A percentile compares a stretch with the other conserved stretches of the same genome.
Conservation (phyloP, 2,888 invertebrate species). For the Eurytoma adleriae region DNA sequence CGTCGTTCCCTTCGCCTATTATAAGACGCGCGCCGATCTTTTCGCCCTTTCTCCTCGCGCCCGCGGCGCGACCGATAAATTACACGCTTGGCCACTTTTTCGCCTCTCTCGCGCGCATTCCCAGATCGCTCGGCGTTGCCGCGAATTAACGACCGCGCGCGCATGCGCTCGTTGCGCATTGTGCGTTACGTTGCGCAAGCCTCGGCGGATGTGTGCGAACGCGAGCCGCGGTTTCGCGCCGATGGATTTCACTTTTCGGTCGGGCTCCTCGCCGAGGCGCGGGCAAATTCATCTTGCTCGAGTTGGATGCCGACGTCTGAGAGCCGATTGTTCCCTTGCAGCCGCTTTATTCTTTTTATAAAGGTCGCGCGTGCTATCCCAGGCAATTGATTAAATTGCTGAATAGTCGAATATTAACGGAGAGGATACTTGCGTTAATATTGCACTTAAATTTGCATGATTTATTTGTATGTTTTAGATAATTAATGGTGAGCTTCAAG, state of each 20-base stretch:
- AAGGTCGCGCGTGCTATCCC: no score
- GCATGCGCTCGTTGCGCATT: not conserved
- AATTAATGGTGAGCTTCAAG: not conserved
- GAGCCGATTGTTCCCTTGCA: no score
- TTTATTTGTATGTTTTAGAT: no score
- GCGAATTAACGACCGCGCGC: not conserved
- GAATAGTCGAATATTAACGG: no score
- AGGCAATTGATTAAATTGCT: no score
- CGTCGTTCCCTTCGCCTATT: slow-evolving; percentile 46
- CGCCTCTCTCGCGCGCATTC: slow-evolving; percentile 25
- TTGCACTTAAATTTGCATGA: no score
- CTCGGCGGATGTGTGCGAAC: not conserved
- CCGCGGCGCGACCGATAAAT: slow-evolving; percentile 49
- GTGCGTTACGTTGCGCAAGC: not conserved
- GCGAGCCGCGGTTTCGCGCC: not conserved
- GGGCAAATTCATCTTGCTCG: no score
- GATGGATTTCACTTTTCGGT: slow-evolving; percentile 17
- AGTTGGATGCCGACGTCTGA: no score
- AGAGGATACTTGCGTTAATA: no score
- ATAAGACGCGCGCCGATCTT: slow-evolving; percentile 40
- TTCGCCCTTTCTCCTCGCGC: slow-evolving; percentile 45
- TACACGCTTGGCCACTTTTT: slow-evolving; percentile 34
- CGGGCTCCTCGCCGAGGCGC: no score
- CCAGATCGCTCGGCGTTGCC: no score
- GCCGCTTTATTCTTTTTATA: no score